Percentiles rank a stretch among this genome's conserved stretches.
Conservation (phyloP, 2,113 vertebrate genomes). For the Ctenodactylus gundi region DNA sequence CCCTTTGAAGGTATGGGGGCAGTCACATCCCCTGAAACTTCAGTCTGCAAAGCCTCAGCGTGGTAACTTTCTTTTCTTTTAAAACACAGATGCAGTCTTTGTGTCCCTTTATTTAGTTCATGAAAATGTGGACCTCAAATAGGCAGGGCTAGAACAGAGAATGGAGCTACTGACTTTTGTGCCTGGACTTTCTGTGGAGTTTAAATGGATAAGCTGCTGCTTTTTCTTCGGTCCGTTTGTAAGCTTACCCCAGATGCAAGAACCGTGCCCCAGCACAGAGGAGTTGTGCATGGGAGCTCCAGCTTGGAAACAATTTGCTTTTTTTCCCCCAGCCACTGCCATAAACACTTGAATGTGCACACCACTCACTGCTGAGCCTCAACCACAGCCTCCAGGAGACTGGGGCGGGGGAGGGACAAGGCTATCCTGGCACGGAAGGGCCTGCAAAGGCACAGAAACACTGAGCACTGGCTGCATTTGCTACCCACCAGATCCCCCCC, state of each 20-base stretch:
- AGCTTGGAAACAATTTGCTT: constrained; percentile 59
- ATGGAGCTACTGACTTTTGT: not conserved
- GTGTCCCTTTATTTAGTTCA: constrained; percentile 54
- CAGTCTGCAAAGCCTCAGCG: not conserved
- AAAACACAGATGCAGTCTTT: constrained; percentile 41
- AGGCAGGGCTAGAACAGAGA: not conserved
- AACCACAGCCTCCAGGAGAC: not conserved
- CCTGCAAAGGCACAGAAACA: not conserved
- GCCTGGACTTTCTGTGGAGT: not conserved
- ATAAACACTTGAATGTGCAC: constrained; percentile 15
- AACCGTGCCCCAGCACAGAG: not conserved
- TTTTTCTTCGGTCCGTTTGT: not conserved
- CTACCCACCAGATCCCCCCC: not conserved
- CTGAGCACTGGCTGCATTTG: not conserved
- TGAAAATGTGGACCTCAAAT: constrained; percentile 30
- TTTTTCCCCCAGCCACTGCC: constrained; percentile 16
- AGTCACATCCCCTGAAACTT: not conserved
- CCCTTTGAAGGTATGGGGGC: constrained; percentile 26
- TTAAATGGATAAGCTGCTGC: not conserved
- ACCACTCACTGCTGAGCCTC: not conserved
- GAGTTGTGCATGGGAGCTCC: not conserved
- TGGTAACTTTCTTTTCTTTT: constrained; percentile 48
- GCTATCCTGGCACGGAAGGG: accelerated
- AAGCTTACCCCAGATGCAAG: not conserved
- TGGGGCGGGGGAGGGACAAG: not conserved